Evolutionary conservation across 2,888 invertebrate genomes (phyloP), one percentile per base, ranked within the genome.

Genomic region (Drosophila pseudotalamancana): DNA sequence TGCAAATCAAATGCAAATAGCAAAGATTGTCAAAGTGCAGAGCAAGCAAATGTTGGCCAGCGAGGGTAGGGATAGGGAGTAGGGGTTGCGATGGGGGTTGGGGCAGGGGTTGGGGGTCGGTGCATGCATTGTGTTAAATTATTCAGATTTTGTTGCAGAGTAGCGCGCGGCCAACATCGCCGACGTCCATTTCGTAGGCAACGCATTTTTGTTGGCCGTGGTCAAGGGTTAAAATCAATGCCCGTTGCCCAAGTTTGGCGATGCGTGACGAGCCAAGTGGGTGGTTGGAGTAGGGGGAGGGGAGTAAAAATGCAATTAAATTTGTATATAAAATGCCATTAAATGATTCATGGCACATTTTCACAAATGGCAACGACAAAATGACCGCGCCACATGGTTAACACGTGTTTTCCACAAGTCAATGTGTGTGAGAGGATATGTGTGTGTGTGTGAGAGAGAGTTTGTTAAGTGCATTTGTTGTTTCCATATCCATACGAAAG

Each of bases 1-100:
- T 77, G 85, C 85, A 83, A 86, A 86, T 83, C 80, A 87, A 87
- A 85, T 83, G 82, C 83, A 86, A 83, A 86, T 87, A 85, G 85
- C 72, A 78, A 81, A 87, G 87, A 84, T 78, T 87, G 77, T 77
- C 87, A 84, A 77, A 82, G 80, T 75, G 71, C 72, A 73, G 68
- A 50, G 66, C 66, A 69, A 79, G 70, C 74, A 83, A 75, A 74
- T 72, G 72, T 77, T 72, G 65, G 32, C 57, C 61, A 49, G 40
- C 50, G 49, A 12, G 11, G 27, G 18, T 2, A 31, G 29, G 3
- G 16, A 48, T 29, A 43, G 29, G 25, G 39, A 12, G 21, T 5
- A 12, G 19, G 29, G 6, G 9, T 27, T 8, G 9, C 1, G 11
- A 31, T 6, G 25, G 5, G 23, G 9, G 16, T 9, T 31, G 12